These are phyloP conservation scores for Cuniculus paca DNA, from an alignment of 2,797 vertebrate species.

Conservation along the genomic window DNA sequence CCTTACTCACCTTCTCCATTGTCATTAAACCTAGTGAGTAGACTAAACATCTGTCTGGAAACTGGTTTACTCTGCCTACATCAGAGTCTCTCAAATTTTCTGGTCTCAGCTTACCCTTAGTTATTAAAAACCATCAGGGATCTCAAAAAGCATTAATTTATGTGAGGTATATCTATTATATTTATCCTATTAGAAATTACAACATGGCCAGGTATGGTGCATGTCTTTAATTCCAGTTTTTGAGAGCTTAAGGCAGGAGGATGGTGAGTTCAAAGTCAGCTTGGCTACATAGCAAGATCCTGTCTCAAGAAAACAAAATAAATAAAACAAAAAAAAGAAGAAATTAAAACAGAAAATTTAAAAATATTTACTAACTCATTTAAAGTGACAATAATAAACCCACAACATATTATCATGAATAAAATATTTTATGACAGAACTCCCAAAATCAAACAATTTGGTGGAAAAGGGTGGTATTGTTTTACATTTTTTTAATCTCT, in stretches of 20 bases:
- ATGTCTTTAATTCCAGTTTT: too few relatives aligned
- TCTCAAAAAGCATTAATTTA: neutral
- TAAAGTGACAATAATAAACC: constrained; percentile 15
- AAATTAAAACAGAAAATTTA: neutral
- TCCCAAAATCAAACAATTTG: neutral
- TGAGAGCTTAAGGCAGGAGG: too few relatives aligned
- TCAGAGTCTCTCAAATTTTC: neutral
- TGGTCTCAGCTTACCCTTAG: neutral
- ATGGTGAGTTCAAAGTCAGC: too few relatives aligned
- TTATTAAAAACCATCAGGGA: neutral
- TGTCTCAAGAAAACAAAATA: too few relatives aligned
- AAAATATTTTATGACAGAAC: constrained; percentile 6
- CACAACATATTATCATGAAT: neutral
- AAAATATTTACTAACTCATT: neutral
- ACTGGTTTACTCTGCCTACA: neutral
- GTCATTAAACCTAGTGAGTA: neutral
- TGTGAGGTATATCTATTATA: neutral
- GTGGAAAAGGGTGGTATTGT: neutral
- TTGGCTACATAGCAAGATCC: too few relatives aligned
- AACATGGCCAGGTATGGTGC: neutral
- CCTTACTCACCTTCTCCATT: neutral
- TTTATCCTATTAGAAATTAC: constrained; percentile 17
- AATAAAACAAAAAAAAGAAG: too few relatives aligned
- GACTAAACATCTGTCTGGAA: neutral
- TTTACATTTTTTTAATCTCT: constrained; percentile 46